These are phyloP conservation scores for Anhinga anhinga DNA, from an alignment of 2,113 vertebrate genomes.

Conservation along the genomic window DNA sequence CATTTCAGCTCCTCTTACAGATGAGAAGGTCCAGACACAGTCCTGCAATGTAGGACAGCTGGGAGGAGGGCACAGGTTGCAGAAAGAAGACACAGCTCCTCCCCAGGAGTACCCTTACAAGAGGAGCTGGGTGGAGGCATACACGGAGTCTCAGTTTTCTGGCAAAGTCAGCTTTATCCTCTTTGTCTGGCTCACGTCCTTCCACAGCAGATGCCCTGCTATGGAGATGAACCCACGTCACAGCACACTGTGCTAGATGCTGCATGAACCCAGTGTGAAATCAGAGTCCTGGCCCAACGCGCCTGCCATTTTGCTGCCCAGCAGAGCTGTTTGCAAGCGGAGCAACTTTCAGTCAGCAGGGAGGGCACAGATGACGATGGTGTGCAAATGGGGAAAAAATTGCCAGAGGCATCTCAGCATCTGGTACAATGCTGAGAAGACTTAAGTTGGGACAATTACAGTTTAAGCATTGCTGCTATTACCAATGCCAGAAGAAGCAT, in stretches of 20 bases:
- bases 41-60: neutral
- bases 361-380: neutral
- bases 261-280: neutral
- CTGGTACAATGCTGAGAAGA: neutral
- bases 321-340: neutral
- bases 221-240: neutral
- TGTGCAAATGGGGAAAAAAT: neutral
- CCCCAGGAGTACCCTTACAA: neutral
- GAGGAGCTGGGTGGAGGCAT: neutral
- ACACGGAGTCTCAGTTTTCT: neutral
- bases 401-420: neutral
- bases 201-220: neutral
- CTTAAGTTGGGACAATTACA: neutral
- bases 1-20: neutral
- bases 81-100: neutral
- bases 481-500: neutral
- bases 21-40: neutral
- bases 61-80: neutral
- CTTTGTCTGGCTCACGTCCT: neutral
- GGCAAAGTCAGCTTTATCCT: neutral
- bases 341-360: neutral
- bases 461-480: neutral
- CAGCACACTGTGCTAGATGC: neutral
- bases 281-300: neutral
- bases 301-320: neutral